A percentile compares a stretch with the other conserved stretches of the same genome.
Evolutionary conservation across 2,113 vertebrate species (phyloP).

Genomic region (Mesitornis unicolor): DNA sequence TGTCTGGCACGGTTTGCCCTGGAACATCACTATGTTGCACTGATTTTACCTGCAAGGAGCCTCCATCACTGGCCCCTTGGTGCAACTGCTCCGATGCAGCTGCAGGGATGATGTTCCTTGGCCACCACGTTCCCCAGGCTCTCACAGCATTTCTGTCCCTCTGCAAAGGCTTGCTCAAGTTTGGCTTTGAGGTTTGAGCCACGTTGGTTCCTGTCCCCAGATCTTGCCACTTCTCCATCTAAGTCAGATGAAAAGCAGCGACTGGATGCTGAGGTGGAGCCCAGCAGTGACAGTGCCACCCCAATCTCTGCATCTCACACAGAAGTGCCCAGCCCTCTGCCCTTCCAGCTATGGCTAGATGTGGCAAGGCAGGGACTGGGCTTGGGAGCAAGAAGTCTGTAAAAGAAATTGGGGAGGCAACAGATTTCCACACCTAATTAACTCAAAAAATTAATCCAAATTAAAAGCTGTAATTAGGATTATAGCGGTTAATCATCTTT

Average conservation of each 20-base stretch:
- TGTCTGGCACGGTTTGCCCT: background rate
- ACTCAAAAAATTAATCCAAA: slow-evolving; percentile 19
- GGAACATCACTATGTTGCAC: too few relatives aligned
- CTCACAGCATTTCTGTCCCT: background rate
- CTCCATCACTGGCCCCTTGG: background rate
- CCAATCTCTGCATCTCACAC: background rate
- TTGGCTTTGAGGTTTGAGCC: background rate
- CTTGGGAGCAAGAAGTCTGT: background rate
- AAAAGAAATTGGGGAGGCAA: background rate
- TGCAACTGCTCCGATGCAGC: background rate
- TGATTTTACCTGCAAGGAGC: background rate
- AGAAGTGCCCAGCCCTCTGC: background rate
- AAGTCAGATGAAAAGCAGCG: background rate
- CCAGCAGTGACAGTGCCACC: background rate
- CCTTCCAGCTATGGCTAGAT: background rate
- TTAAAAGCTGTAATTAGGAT: slow-evolving; percentile 44
- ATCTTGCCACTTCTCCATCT: background rate
- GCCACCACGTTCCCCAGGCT: background rate
- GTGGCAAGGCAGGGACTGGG: background rate
- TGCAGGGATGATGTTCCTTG: background rate
- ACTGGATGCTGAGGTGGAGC: background rate
- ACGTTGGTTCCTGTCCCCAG: background rate
- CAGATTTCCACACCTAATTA: background rate
- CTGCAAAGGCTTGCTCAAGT: background rate
- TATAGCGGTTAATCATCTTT: slow-evolving; percentile 3